phyloP scores from a whole-genome alignment of 92 coral and sea anemone genomes.

The Scolanthus callimorphus region DNA sequence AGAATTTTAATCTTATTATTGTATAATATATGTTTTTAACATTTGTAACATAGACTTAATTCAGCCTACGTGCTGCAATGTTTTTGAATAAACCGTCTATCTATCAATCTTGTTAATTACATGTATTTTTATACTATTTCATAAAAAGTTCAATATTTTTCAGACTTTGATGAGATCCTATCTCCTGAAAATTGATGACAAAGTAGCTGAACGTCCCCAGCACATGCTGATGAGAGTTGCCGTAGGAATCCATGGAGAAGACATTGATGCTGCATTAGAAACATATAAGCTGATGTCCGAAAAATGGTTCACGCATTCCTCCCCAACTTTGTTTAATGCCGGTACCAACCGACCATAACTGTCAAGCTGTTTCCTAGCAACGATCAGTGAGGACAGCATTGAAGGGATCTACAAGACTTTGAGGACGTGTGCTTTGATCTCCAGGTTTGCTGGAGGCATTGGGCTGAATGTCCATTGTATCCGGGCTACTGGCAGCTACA shows the following conservation, averaged over 20 bases:
- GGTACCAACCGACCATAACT: slow-evolving; percentile 93
- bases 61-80: too few species aligned
- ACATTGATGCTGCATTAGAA: slow-evolving; percentile 83
- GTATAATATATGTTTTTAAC: background rate
- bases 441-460: slow-evolving; percentile 95
- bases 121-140: too few species aligned
- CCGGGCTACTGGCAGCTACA: slow-evolving; percentile 94
- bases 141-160: too few species aligned
- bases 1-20: too few species aligned
- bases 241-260: slow-evolving; percentile 90
- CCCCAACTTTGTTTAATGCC: slow-evolving; percentile 91
- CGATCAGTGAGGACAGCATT: slow-evolving; percentile 91
- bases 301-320: slow-evolving; percentile 96
- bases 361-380: slow-evolving; percentile 84
- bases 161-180: slow-evolving; percentile 94
- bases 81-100: too few species aligned
- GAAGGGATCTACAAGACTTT: slow-evolving; percentile 97
- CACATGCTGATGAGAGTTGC: slow-evolving; percentile 98
- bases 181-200: slow-evolving; percentile 79
- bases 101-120: too few species aligned
- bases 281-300: slow-evolving; percentile 89
- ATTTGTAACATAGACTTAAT: background rate
- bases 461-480: slow-evolving; percentile 90
- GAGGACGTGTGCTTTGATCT: slow-evolving; percentile 85
- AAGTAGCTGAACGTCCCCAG: slow-evolving; percentile 92